phyloP scores from a whole-genome alignment of 2,797 vertebrate species.

The Rhinatrema bivittatum region DNA sequence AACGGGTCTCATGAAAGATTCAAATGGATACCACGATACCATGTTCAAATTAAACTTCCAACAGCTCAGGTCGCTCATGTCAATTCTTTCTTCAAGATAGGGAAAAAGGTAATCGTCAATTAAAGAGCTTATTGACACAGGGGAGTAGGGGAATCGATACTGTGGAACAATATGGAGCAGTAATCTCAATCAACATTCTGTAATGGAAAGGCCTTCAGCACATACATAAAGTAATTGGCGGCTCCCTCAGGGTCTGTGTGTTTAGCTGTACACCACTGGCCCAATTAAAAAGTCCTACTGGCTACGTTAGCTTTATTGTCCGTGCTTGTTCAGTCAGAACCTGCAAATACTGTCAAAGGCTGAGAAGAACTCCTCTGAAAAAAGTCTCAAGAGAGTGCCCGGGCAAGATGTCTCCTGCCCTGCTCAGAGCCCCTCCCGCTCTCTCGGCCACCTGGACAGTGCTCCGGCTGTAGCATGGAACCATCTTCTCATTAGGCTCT shows the following conservation, averaged over 20 bases:
- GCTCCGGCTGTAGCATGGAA: too few relatives aligned
- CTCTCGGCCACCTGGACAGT: too few relatives aligned
- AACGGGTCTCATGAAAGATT: too few relatives aligned
- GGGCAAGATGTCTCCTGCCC: too few relatives aligned
- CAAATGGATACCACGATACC: too few relatives aligned
- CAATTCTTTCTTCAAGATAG: slow-evolving; percentile 49
- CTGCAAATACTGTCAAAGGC: slow-evolving; percentile 18
- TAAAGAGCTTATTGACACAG: slow-evolving; percentile 48
- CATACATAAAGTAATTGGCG: slow-evolving; percentile 49
- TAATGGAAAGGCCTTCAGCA: slow-evolving; percentile 36
- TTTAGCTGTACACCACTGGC: slow-evolving; percentile 30
- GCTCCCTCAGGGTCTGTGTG: slow-evolving; percentile 39
- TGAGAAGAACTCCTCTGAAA: slow-evolving; percentile 22
- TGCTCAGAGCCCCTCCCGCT: too few relatives aligned
- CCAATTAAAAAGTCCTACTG: slow-evolving; percentile 50
- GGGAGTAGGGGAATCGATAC: slow-evolving; percentile 52
- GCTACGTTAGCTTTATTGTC: slow-evolving; percentile 38
- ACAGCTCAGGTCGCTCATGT: slow-evolving; percentile 31
- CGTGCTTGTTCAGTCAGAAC: slow-evolving; percentile 42
- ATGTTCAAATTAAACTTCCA: too few relatives aligned
- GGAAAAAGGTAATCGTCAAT: slow-evolving; percentile 62
- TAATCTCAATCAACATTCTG: slow-evolving; percentile 43
- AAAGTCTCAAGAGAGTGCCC: too few relatives aligned
- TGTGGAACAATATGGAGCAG: slow-evolving; percentile 39
- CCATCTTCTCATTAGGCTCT: too few relatives aligned